These are phyloP conservation scores for Herpetotheres cachinnans DNA, from an alignment of 2,113 vertebrate genomes.

Conservation along the genomic window DNA sequence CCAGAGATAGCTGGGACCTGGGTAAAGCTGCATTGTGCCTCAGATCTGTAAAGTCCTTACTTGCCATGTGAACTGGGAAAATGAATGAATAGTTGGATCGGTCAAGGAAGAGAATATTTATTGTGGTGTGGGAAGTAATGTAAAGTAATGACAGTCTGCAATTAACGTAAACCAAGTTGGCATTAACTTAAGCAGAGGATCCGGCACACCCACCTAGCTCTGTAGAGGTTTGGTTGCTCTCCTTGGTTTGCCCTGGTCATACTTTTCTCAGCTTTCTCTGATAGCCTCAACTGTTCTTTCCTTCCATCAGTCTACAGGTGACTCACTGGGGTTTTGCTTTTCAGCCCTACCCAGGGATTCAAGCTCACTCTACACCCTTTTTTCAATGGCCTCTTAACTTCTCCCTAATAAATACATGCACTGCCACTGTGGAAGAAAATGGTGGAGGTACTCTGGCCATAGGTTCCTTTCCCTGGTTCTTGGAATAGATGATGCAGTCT, in stretches of 20 bases:
- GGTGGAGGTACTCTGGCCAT: neutral
- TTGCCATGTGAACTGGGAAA: neutral
- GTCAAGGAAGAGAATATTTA: neutral
- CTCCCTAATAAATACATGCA: neutral
- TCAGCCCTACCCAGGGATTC: neutral
- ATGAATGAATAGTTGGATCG: neutral
- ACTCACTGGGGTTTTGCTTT: neutral
- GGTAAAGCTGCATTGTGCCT: neutral
- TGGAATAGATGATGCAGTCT: neutral
- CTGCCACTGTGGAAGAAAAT: neutral
- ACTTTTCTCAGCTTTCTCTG: neutral
- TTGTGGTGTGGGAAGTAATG: neutral
- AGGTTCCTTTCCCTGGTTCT: neutral
- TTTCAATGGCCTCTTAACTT: neutral
- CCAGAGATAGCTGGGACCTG: fast-evolving
- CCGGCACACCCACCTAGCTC: neutral
- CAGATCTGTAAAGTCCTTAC: neutral
- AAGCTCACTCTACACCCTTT: neutral
- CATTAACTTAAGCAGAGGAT: slow-evolving; percentile 18
- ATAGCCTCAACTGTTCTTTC: neutral
- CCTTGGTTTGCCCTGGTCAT: neutral
- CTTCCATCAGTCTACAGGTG: neutral
- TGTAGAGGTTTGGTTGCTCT: neutral
- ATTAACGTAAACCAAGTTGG: neutral
- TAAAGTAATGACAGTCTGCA: neutral